A percentile compares a stretch with the other conserved stretches of the same genome.
Conservation (phyloP, 2,113 vertebrate species). For the Pterocles gutturalis region DNA sequence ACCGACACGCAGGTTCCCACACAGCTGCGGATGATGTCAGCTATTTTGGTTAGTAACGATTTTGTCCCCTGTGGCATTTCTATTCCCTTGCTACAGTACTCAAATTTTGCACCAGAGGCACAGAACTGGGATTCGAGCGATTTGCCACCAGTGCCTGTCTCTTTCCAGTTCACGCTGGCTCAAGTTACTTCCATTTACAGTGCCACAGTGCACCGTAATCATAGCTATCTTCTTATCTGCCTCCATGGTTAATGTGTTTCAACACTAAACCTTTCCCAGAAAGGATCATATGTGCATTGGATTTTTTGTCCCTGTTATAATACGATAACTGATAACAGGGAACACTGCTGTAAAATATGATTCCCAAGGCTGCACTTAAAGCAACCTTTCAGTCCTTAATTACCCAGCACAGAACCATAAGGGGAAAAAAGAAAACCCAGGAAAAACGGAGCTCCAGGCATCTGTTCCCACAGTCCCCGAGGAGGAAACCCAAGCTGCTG, state of each 20-base stretch:
- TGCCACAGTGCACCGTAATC: not conserved
- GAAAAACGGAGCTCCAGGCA: not conserved
- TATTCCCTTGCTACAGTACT: not conserved
- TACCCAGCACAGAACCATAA: not conserved
- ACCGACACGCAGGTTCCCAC: not conserved
- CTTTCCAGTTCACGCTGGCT: not conserved
- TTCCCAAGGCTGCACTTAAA: conserved; percentile 51
- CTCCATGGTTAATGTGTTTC: not conserved
- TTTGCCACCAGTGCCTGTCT: not conserved
- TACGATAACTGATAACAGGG: not conserved
- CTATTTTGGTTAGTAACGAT: not conserved
- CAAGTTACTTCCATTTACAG: not conserved
- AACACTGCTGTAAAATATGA: not conserved
- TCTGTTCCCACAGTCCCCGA: not conserved
- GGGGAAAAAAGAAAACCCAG: conserved; percentile 12
- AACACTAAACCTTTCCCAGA: not conserved
- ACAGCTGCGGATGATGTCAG: not conserved
- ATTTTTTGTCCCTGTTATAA: conserved; percentile 8
- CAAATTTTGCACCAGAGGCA: not conserved
- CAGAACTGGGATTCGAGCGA: not conserved
- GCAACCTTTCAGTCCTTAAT: conserved; percentile 34
- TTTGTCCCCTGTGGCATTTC: not conserved
- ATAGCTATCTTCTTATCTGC: not conserved
- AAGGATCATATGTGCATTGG: not conserved
- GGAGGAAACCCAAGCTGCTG: not conserved